A percentile compares a stretch with the other conserved stretches of the same genome.
These are phyloP conservation scores for Bovichtus variegatus DNA, from an alignment of 2,797 vertebrate species.

Conservation along the genomic window DNA sequence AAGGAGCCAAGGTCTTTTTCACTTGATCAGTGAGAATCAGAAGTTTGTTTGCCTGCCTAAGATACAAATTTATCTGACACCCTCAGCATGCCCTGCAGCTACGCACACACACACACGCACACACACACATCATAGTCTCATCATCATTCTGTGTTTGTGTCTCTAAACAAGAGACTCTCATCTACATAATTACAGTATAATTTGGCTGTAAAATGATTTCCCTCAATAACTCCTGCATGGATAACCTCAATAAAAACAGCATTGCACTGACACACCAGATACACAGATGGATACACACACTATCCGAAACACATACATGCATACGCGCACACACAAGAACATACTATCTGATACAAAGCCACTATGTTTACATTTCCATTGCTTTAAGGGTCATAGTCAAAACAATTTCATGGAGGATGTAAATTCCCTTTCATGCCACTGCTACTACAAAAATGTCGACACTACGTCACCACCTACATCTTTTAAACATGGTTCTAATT, in stretches of 20 bases:
- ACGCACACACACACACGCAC: slow-evolving; percentile 21
- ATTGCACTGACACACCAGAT: slow-evolving; percentile 47
- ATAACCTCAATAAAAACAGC: slow-evolving; percentile 83
- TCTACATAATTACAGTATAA: slow-evolving; percentile 88
- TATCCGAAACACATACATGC: slow-evolving; percentile 7
- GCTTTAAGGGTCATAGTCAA: slow-evolving; percentile 23
- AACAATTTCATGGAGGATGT: slow-evolving; percentile 15
- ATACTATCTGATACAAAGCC: not conserved
- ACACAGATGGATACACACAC: slow-evolving; percentile 35
- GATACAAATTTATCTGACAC: slow-evolving; percentile 70
- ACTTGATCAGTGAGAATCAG: slow-evolving; percentile 66
- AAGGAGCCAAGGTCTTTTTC: slow-evolving; percentile 28
- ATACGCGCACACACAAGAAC: slow-evolving; percentile 9
- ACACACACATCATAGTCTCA: slow-evolving; percentile 47
- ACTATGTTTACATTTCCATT: slow-evolving; percentile 7
- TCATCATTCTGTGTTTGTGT: slow-evolving; percentile 80
- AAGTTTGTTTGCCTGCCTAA: slow-evolving; percentile 68
- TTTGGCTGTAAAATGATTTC: slow-evolving; percentile 87
- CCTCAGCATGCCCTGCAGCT: slow-evolving; percentile 56
- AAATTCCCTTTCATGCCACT: not conserved
- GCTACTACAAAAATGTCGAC: not conserved
- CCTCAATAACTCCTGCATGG: slow-evolving; percentile 80
- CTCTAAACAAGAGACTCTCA: slow-evolving; percentile 83
- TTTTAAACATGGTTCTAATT: slow-evolving; percentile 46
- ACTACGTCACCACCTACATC: slow-evolving; percentile 20